Percentiles rank a stretch among this genome's conserved stretches.
These are phyloP conservation scores for Buceros bicornis DNA, from an alignment of 2,797 vertebrate species.

Conservation along the genomic window DNA sequence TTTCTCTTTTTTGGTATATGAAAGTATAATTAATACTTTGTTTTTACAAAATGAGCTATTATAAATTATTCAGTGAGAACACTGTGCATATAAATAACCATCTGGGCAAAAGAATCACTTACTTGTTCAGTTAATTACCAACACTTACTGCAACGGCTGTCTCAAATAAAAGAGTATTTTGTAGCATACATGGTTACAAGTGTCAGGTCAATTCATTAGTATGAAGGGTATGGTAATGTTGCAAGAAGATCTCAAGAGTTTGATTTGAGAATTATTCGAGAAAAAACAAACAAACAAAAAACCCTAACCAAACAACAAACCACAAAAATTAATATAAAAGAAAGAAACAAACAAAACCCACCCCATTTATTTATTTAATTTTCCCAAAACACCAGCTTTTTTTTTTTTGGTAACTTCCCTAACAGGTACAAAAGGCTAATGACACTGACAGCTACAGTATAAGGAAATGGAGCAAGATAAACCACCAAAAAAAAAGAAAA, in stretches of 20 bases:
- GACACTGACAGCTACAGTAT: neutral
- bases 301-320: neutral
- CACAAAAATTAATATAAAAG: neutral
- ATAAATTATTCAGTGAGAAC: neutral
- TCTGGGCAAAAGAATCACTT: neutral
- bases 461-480: neutral
- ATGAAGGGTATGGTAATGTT: neutral
- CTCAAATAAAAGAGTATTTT: neutral
- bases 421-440: neutral
- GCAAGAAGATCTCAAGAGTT: neutral
- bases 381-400: neutral
- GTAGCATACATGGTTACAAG: neutral
- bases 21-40: neutral
- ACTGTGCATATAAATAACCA: neutral
- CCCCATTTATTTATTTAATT: accelerated
- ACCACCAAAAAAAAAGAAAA: neutral
- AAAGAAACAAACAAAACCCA: neutral
- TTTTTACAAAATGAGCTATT: neutral
- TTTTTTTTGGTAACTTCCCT: neutral
- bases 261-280: neutral
- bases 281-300: neutral
- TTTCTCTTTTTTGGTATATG: neutral
- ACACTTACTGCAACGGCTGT: neutral
- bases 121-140: neutral
- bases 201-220: neutral